A percentile compares a stretch with the other conserved stretches of the same genome.
These are phyloP conservation scores for Andricus grossulariae DNA, from an alignment of 1,140 invertebrate genomes.

Conservation along the genomic window DNA sequence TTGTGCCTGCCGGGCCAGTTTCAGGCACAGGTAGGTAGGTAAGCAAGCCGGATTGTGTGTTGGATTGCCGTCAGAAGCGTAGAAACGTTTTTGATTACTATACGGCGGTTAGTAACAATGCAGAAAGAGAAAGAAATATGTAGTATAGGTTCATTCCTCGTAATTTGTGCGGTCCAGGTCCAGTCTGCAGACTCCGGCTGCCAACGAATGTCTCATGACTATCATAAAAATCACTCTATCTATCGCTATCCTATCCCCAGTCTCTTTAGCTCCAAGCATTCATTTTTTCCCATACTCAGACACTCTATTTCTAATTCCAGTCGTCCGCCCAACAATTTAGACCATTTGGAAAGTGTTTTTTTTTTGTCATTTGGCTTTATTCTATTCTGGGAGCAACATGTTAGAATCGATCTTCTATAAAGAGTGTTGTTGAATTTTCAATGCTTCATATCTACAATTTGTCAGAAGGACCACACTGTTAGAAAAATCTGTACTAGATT, in stretches of 20 bases:
- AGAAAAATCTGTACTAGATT: too few species aligned
- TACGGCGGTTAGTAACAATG: constrained; percentile 53
- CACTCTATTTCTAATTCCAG: not conserved
- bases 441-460: too few species aligned
- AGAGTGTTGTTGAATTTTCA: too few species aligned
- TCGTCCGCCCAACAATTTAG: not conserved
- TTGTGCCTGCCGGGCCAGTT: constrained; percentile 60
- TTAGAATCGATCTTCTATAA: not conserved
- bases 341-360: not conserved
- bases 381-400: not conserved
- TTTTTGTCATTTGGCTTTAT: constrained; percentile 1
- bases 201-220: constrained; percentile 15
- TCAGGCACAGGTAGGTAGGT: constrained; percentile 65
- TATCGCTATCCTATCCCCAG: too few species aligned
- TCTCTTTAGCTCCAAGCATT: constrained; percentile 15
- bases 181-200: not conserved
- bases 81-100: constrained; percentile 48
- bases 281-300: constrained; percentile 18
- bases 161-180: constrained; percentile 21
- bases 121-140: constrained; percentile 40
- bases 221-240: not conserved
- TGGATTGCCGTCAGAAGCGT: constrained; percentile 27
- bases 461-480: too few species aligned
- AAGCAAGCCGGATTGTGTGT: constrained; percentile 42
- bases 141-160: constrained; percentile 11